A percentile compares a stretch with the other conserved stretches of the same genome.
Evolutionary conservation across 2,797 vertebrate species (phyloP).

Genomic region (Taenioides sp.): DNA sequence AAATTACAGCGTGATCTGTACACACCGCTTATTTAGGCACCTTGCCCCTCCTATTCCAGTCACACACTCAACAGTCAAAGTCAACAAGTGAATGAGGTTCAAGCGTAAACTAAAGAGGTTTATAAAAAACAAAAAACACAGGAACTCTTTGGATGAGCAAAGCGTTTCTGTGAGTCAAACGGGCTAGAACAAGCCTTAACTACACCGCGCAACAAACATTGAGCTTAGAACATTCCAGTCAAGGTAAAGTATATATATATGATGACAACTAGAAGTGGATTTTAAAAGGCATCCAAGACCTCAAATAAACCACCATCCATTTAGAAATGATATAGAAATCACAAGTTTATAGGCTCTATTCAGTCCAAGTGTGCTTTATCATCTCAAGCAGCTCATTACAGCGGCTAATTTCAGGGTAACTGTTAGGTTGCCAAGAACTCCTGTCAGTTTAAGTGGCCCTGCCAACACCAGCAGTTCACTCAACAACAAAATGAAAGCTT

Average conservation of each 20-base stretch:
- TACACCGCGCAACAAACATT: slow-evolving; percentile 16
- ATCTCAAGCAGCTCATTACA: slow-evolving; percentile 31
- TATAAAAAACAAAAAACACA: neutral
- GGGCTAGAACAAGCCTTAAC: slow-evolving; percentile 66
- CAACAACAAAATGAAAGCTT: slow-evolving; percentile 18
- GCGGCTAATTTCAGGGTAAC: slow-evolving; percentile 31
- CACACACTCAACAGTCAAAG: slow-evolving; percentile 46
- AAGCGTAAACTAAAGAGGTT: slow-evolving; percentile 8
- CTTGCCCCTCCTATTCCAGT: slow-evolving; percentile 69
- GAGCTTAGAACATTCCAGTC: slow-evolving; percentile 45
- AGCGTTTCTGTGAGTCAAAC: slow-evolving; percentile 40
- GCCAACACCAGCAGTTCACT: slow-evolving; percentile 13
- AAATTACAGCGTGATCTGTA: slow-evolving; percentile 77
- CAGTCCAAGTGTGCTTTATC: slow-evolving; percentile 4
- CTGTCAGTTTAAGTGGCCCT: slow-evolving; percentile 26
- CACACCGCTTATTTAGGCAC: slow-evolving; percentile 74
- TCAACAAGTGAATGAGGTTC: slow-evolving; percentile 29
- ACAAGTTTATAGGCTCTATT: slow-evolving; percentile 4
- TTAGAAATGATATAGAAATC: neutral
- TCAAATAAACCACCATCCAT: neutral
- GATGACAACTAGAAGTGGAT: slow-evolving; percentile 11
- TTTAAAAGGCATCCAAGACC: slow-evolving; percentile 1
- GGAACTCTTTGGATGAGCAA: slow-evolving; percentile 18
- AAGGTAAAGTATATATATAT: slow-evolving; percentile 15
- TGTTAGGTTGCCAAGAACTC: slow-evolving; percentile 43